Evolutionary conservation across 2,888 invertebrate species (phyloP).

Genomic region (Caenorhabditis becei): DNA sequence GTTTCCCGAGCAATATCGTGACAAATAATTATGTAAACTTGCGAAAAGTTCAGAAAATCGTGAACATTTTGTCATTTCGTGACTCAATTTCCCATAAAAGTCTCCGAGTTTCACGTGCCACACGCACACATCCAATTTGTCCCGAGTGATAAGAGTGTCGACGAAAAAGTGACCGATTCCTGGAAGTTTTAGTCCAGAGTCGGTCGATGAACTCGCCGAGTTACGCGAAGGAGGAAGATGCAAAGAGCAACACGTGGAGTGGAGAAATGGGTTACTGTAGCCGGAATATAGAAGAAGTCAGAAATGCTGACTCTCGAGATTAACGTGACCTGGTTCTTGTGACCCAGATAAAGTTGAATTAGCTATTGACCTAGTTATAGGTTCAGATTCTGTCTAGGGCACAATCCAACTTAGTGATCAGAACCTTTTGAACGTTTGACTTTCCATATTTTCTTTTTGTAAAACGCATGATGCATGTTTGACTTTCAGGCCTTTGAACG

Average conservation of each 20-base stretch:
- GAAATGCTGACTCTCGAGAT: too few species aligned
- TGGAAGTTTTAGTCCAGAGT: constrained; percentile 13
- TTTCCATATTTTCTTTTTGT: too few species aligned
- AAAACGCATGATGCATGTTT: too few species aligned
- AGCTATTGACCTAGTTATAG: too few species aligned
- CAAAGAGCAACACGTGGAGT: constrained; percentile 8
- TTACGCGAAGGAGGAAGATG: background rate
- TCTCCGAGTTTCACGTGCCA: constrained; percentile 22
- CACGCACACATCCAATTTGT: background rate
- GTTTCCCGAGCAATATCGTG: background rate
- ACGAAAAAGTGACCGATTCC: constrained; percentile 33
- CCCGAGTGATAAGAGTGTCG: constrained; percentile 29
- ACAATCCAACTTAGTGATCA: too few species aligned
- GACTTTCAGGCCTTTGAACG: too few species aligned
- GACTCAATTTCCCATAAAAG: background rate
- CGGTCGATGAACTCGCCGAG: background rate
- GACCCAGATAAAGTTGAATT: too few species aligned
- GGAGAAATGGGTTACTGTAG: background rate
- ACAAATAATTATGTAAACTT: background rate
- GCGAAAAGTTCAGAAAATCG: background rate
- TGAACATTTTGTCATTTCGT: background rate
- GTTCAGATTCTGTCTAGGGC: too few species aligned
- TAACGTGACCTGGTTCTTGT: too few species aligned
- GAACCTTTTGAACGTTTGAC: too few species aligned
- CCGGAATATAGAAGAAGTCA: too few species aligned